Base-by-base conservation (phyloP, 2,113 vertebrate genomes). In the Furnarius figulus region DNA sequence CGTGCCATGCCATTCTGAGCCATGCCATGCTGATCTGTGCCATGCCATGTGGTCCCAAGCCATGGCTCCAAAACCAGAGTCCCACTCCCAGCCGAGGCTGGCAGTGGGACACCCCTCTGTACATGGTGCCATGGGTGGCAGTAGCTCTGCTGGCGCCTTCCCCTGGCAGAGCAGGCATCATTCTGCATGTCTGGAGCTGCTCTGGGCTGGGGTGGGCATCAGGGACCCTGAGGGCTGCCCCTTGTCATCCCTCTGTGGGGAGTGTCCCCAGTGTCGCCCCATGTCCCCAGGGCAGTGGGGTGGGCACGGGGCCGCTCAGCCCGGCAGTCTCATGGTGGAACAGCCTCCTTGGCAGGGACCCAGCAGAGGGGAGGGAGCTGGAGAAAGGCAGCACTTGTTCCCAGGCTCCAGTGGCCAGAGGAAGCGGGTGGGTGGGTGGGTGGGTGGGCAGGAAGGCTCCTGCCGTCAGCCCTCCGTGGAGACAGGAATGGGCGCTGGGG, bases 361-460 rank as follows among this genome's bases (percentile, higher is more conserved):
- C 93, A 83, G 75, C 2, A 0, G 27, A 72, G 95, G 87, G 93
- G 61, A 78, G 83, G 84, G 85, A 76, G 77, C 39, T 0, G 47
- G 9, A 93, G 88, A 86, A 76, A 80, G 87, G 93, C 93, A 42
- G 66, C 10, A 4, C 87, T 65, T 83, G 90, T 91, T 91, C 90
- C 87, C 71, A 75, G 79, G 47, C 59, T 80, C 89, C 25, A 5
- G 76, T 22, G 55, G 16, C 14, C 17, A 0, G 79, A 91, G 93
- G 93, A 91, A 88, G 75, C 18, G 65, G 85, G 72, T 46, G 68
- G 68, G 82, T 61, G 65, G 85, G 72, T 46, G 68, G 68, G 82
- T 61, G 90, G 93, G 75, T 62, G 95, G 78, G 90, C 87, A 91
- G 95, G 90, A 96, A 96, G 93, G 90, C 78, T 49, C 78, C 7